phyloP scores from a whole-genome alignment of 1,140 invertebrate species.

The Eumeta japonica region DNA sequence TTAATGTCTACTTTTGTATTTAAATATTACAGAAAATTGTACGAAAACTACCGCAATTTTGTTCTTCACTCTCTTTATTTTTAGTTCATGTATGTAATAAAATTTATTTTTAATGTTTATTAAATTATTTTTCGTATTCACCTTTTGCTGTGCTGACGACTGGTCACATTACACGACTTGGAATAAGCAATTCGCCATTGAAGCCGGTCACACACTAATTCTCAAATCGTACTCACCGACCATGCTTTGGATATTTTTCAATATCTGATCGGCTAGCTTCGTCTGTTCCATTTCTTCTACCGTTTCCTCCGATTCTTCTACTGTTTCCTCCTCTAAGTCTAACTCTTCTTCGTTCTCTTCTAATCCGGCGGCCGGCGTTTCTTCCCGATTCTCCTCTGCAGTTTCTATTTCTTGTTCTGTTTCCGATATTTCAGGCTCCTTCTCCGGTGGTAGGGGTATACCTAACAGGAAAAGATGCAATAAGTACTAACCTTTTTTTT shows the following conservation, averaged over 20 bases:
- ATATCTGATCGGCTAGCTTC: conserved; percentile 24
- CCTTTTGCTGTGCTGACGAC: too few relatives aligned
- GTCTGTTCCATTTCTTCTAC: conserved; percentile 27
- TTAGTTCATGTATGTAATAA: too few relatives aligned
- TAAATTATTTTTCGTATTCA: too few relatives aligned
- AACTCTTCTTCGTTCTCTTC: conserved; percentile 21
- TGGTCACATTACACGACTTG: too few relatives aligned
- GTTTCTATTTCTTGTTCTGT: conserved; percentile 6
- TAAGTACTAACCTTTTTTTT: too few relatives aligned
- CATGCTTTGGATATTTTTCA: conserved; percentile 32
- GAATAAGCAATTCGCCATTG: background rate
- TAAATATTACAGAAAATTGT: too few relatives aligned
- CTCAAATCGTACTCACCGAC: conserved; percentile 25
- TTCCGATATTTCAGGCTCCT: conserved; percentile 9
- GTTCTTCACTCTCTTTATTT: too few relatives aligned
- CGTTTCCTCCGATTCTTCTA: conserved; percentile 20
- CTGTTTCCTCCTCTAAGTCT: conserved; percentile 22
- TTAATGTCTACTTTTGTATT: too few relatives aligned
- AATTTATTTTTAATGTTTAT: too few relatives aligned
- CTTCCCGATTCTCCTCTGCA: conserved; percentile 10
- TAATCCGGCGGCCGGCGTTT: conserved; percentile 13
- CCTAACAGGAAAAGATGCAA: conserved; percentile 17
- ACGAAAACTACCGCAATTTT: too few relatives aligned
- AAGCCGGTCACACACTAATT: too few relatives aligned
- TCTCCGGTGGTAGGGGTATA: conserved; percentile 22